Percentiles rank a stretch among this genome's conserved stretches.
These are phyloP conservation scores for Iphiclides podalirius DNA, from an alignment of 2,888 invertebrate species.

Conservation along the genomic window DNA sequence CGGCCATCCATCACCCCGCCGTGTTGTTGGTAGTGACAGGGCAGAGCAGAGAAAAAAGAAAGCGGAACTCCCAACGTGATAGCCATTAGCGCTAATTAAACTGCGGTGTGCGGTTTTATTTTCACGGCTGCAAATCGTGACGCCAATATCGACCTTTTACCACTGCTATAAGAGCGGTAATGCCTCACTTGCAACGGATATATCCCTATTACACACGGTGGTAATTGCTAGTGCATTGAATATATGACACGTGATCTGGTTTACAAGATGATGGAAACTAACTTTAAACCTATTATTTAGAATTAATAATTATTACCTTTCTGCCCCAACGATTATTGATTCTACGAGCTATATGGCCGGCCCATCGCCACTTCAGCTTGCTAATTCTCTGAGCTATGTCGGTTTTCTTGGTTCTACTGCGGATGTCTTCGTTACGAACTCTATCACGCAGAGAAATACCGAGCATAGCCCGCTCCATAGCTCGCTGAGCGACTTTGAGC, in stretches of 20 bases:
- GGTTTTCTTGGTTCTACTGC: too few relatives aligned
- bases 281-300: too few relatives aligned
- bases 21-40: constrained; percentile 27
- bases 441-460: too few relatives aligned
- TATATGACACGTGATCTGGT: background rate
- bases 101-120: constrained; percentile 22
- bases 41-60: constrained; percentile 29
- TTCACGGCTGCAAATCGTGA: background rate
- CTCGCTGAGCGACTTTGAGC: too few relatives aligned
- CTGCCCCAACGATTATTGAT: too few relatives aligned
- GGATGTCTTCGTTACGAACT: too few relatives aligned
- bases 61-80: constrained; percentile 40
- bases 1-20: constrained; percentile 42
- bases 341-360: too few relatives aligned
- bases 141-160: background rate
- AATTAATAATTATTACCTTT: too few relatives aligned
- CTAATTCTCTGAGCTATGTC: too few relatives aligned
- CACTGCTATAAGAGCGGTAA: background rate
- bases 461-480: too few relatives aligned
- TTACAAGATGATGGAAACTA: background rate
- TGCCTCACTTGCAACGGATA: too few relatives aligned
- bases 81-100: constrained; percentile 56
- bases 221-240: background rate
- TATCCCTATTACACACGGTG: background rate
- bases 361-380: too few relatives aligned